Base-by-base conservation (phyloP, 1,140 invertebrate genomes). In the Drosophila ironensis region DNA sequence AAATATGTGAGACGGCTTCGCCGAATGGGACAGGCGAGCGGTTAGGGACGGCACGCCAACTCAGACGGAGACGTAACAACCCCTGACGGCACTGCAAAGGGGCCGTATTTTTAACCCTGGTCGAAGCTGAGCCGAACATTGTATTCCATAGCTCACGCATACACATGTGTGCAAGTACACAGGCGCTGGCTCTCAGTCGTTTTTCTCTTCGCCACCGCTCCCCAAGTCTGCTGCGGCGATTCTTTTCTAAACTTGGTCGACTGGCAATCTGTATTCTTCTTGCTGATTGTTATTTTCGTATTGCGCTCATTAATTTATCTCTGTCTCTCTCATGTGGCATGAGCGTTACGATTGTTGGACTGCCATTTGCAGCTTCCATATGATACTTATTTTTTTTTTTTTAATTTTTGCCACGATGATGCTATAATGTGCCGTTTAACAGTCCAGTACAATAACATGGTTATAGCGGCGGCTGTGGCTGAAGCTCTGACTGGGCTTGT, bases 241-340 rank as follows among this genome's bases (percentile, higher is more conserved):
- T 80, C 75, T 59, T 64, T 74, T 84, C 69, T 86, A 84, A 80
- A 86, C 78, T 84, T 84, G 78, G 78, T 84, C 78, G 69, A 78
- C 59, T 72, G 38, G 66, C 64, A 30, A 27, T 53, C 61, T 28
- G 30, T 59, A 46, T 44, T 46, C 63, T 68, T 52, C 35, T 38
- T 51, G 56, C 68, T 72, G 72, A 76, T 82, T 73, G 57, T 73
- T 74, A 73, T 81, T 78, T 72, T 75, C 67, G 69, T 80, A 66
- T 53, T 45, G 60, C 45, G 53, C 71, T 71, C 54, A 59, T 59
- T 76, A 70, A 75, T 75, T 76, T 76, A 64, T 70, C 72, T 61
- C 47, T 54, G 40, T 64, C 54, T 68, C 48, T 37, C 61, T 46
- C 46, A 25, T 35, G 12, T 27, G 14, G 28, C 70, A 35, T 51